Base-by-base conservation (phyloP, 2,113 vertebrate genomes). In the Corvus cornix region DNA sequence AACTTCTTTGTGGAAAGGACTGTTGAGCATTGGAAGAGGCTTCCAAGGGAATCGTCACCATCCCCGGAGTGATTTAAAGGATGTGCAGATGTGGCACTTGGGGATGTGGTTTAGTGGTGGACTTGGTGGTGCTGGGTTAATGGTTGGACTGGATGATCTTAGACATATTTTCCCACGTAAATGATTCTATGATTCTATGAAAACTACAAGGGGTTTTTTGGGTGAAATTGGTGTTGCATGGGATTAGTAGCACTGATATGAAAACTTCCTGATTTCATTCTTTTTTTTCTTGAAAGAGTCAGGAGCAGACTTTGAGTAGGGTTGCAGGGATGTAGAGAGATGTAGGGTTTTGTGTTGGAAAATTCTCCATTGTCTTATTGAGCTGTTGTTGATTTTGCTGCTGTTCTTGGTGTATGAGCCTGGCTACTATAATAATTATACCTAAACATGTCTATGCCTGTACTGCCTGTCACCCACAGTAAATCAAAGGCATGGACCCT, bases 351-450 rank as follows among this genome's bases (percentile, higher is more conserved):
- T 96, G 95, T 96, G 90, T 95, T 96, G 96, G 95, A 97, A 97
- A 96, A 93, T 94, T 86, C 78, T 83, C 64, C 1, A 0, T 87
- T 89, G 56, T 72, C 39, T 86, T 90, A 97, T 97, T 82, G 96
- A 96, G 44, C 95, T 93, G 92, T 92, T 96, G 79, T 96, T 95
- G 89, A 94, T 94, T 97, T 95, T 91, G 58, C 84, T 87, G 69
- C 67, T 58, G 44, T 78, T 96, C 64, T 69, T 93, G 72, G 79
- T 95, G 69, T 82, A 52, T 72, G 22, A 90, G 92, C 60, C 56
- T 86, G 60, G 68, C 56, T 90, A 63, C 87, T 67, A 28, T 74
- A 74, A 66, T 96, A 94, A 95, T 95, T 95, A 74, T 30, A 96
- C 90, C 73, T 94, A 96, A 94, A 90, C 26, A 0, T 90, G 87